Evolutionary conservation across 2,888 invertebrate species (phyloP).

Genomic region (Seira sanloemensis): DNA sequence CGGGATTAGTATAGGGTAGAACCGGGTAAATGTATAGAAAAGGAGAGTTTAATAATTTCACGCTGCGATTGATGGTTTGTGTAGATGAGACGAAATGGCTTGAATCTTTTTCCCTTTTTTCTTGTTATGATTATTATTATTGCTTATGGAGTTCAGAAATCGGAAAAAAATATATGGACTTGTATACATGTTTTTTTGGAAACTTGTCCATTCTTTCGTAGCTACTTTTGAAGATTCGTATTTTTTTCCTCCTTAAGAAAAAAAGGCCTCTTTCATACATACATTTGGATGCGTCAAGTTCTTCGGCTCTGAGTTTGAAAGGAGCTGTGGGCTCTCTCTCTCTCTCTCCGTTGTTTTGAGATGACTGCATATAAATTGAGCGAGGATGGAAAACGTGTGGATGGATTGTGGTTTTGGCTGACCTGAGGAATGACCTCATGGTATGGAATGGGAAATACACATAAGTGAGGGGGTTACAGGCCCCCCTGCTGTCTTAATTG

Average conservation of each 20-base stretch:
- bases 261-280: slow-evolving; percentile 17
- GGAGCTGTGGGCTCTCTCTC: slow-evolving; percentile 9
- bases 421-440: slow-evolving; percentile 73
- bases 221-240: too few relatives aligned
- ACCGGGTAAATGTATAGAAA: slow-evolving; percentile 70
- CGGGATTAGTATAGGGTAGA: slow-evolving; percentile 29
- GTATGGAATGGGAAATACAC: slow-evolving; percentile 57
- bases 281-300: too few relatives aligned
- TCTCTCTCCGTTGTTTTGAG: slow-evolving; percentile 15
- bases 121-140: slow-evolving; percentile 39
- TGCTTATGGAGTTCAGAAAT: slow-evolving; percentile 18
- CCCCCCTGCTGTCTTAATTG: slow-evolving; percentile 73
- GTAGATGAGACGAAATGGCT: slow-evolving; percentile 45
- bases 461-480: slow-evolving; percentile 73
- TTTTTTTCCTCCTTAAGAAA: too few relatives aligned
- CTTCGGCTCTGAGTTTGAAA: background rate
- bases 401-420: slow-evolving; percentile 72
- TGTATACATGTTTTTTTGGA: background rate
- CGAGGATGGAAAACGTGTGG: slow-evolving; percentile 71
- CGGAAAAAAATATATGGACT: slow-evolving; percentile 1
- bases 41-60: slow-evolving; percentile 73
- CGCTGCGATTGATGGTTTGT: slow-evolving; percentile 73
- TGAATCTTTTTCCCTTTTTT: slow-evolving; percentile 25
- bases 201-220: slow-evolving; percentile 16
- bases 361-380: slow-evolving; percentile 73